phyloP scores from a whole-genome alignment of 2,113 vertebrate species.

The Centropristis striata region DNA sequence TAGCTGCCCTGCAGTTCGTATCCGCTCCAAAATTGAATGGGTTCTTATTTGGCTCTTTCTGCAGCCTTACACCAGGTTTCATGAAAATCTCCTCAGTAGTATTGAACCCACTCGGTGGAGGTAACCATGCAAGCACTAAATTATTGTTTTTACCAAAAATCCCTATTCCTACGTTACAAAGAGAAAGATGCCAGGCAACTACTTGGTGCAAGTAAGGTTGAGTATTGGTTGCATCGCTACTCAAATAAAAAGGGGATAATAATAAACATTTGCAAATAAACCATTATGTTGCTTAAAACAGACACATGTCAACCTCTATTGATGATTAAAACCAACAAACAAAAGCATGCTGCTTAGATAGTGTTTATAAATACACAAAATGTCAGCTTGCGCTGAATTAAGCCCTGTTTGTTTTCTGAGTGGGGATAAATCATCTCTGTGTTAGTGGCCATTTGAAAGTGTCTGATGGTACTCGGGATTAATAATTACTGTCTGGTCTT shows the following conservation, averaged over 20 bases:
- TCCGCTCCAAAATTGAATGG: too few species aligned
- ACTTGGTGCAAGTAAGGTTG: not conserved
- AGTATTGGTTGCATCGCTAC: not conserved
- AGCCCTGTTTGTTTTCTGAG: conserved; percentile 37
- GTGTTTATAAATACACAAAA: conserved; percentile 24
- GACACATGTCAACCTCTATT: conserved; percentile 4
- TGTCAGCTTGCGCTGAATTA: conserved; percentile 36
- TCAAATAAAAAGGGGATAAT: conserved; percentile 9
- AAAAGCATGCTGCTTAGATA: conserved; percentile 8
- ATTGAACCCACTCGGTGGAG: too few species aligned
- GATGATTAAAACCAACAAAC: not conserved
- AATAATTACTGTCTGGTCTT: conserved; percentile 64
- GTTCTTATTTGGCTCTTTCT: too few species aligned
- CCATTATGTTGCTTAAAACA: conserved; percentile 6
- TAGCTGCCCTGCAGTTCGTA: too few species aligned
- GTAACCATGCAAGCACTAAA: conserved; percentile 18
- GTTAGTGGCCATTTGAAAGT: conserved; percentile 54
- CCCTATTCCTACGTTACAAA: not conserved
- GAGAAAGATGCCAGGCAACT: conserved; percentile 8
- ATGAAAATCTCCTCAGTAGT: too few species aligned
- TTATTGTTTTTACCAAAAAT: conserved; percentile 21
- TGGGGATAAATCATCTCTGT: conserved; percentile 50
- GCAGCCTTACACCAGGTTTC: too few species aligned
- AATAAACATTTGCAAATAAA: conserved; percentile 7
- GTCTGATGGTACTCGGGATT: conserved; percentile 42